Percentiles rank a stretch among this genome's conserved stretches.
Evolutionary conservation across 1,140 invertebrate species (phyloP).

Genomic region (Heterodera carotae): DNA sequence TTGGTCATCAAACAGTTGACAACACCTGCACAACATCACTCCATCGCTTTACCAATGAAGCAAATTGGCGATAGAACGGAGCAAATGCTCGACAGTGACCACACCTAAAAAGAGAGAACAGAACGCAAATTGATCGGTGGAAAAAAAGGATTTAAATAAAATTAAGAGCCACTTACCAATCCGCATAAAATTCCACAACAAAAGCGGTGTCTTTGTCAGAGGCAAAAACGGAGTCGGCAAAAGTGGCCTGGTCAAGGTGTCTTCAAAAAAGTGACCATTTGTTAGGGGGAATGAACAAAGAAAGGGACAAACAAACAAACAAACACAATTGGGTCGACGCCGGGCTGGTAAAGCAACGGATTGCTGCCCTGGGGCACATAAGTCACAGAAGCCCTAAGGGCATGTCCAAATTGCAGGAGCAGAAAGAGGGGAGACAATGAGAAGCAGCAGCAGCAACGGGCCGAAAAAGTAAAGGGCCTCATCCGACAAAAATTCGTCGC

Average conservation of each 20-base stretch:
- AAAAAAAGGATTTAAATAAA: not conserved
- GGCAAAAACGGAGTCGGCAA: slow-evolving; percentile 61
- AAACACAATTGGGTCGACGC: slow-evolving; percentile 62
- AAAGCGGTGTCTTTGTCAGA: slow-evolving; percentile 53
- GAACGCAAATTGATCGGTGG: not conserved
- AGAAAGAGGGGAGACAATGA: not conserved
- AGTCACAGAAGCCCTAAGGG: slow-evolving; percentile 50
- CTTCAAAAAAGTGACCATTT: slow-evolving; percentile 2
- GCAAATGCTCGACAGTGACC: slow-evolving; percentile 65
- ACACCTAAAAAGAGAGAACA: slow-evolving; percentile 50
- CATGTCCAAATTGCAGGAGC: not conserved
- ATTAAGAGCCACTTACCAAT: slow-evolving; percentile 50
- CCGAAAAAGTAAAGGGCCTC: not conserved
- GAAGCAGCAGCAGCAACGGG: not conserved
- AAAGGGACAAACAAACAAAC: not conserved
- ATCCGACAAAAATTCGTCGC: too few relatives aligned
- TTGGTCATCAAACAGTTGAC: not conserved
- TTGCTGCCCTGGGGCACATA: slow-evolving; percentile 57
- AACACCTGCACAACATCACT: slow-evolving; percentile 44
- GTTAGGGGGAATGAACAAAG: too few relatives aligned
- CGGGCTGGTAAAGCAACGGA: slow-evolving; percentile 61
- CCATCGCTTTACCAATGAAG: slow-evolving; percentile 54
- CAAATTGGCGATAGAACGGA: slow-evolving; percentile 60
- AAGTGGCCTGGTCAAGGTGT: slow-evolving; percentile 51
- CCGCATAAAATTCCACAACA: slow-evolving; percentile 65